These are phyloP conservation scores for Scaptomyza tumidula DNA, from an alignment of 2,888 invertebrate genomes.

Conservation along the genomic window DNA sequence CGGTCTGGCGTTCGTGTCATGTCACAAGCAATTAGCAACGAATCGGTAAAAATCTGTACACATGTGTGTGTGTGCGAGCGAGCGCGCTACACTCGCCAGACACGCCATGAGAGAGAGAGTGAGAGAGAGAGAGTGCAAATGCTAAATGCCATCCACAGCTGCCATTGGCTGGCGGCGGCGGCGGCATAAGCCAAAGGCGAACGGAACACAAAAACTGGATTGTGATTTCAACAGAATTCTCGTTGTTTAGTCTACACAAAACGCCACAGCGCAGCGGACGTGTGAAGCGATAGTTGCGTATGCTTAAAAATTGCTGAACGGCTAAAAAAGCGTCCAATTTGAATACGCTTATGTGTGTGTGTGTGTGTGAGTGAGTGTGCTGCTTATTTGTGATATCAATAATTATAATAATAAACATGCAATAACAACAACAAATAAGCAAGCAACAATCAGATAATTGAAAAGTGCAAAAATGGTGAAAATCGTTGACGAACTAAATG, in stretches of 20 bases:
- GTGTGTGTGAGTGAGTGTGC: conserved; percentile 40
- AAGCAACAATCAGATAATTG: background rate
- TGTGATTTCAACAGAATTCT: conserved; percentile 57
- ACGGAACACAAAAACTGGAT: conserved; percentile 50
- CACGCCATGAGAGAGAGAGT: background rate
- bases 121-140: conserved; percentile 32
- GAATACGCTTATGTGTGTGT: conserved; percentile 43
- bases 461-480: conserved; percentile 81
- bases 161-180: conserved; percentile 63
- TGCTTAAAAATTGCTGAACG: conserved; percentile 9
- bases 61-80: conserved; percentile 34
- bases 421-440: conserved; percentile 6
- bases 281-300: conserved; percentile 43
- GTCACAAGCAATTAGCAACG: conserved; percentile 77
- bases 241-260: conserved; percentile 80
- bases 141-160: conserved; percentile 60
- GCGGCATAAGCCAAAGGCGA: conserved; percentile 38
- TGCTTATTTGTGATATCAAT: conserved; percentile 43
- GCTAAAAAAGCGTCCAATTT: conserved; percentile 38
- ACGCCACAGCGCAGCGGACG: conserved; percentile 77
- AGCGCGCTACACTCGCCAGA: conserved; percentile 23
- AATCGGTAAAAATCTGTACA: conserved; percentile 65
- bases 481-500: conserved; percentile 81
- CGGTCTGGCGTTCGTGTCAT: conserved; percentile 56
- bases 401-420: conserved; percentile 8